A percentile compares a stretch with the other conserved stretches of the same genome.
Evolutionary conservation across 2,888 invertebrate species (phyloP).

Genomic region (Gari tellinella): DNA sequence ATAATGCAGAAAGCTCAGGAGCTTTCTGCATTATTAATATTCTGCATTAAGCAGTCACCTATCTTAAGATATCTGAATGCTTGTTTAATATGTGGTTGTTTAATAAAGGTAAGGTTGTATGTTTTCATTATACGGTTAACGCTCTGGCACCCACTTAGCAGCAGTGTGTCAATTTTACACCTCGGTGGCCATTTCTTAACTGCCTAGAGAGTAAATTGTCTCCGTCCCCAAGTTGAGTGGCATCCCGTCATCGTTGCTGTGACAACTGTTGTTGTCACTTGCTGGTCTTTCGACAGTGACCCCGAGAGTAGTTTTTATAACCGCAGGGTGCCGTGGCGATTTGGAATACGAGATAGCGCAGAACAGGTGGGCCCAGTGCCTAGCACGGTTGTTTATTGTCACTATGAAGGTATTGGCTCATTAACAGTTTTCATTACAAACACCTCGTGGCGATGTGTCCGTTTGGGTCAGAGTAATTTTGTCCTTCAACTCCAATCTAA

Average conservation of each 20-base stretch:
- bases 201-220: constrained; percentile 29
- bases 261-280: constrained; percentile 17
- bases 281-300: constrained; percentile 21
- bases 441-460: constrained; percentile 15
- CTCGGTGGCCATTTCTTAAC: constrained; percentile 20
- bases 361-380: constrained; percentile 18
- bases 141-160: constrained; percentile 30
- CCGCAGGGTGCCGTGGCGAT: constrained; percentile 18
- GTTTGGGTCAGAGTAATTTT: not conserved
- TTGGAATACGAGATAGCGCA: constrained; percentile 20
- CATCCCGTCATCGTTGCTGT: constrained; percentile 25
- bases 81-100: no score
- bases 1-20: no score
- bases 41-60: no score
- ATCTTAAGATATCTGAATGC: no score
- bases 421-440: constrained; percentile 37
- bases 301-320: constrained; percentile 16
- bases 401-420: constrained; percentile 16
- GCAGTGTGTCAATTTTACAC: constrained; percentile 51
- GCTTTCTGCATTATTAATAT: no score
- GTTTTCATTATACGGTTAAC: constrained; percentile 4
- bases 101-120: no score
- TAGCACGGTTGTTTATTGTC: constrained; percentile 32
- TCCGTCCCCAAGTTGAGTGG: constrained; percentile 33
- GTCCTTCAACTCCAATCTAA: constrained; percentile 3